phyloP scores from a whole-genome alignment of 2,888 invertebrate genomes.

The Lithophane semibrunnea region DNA sequence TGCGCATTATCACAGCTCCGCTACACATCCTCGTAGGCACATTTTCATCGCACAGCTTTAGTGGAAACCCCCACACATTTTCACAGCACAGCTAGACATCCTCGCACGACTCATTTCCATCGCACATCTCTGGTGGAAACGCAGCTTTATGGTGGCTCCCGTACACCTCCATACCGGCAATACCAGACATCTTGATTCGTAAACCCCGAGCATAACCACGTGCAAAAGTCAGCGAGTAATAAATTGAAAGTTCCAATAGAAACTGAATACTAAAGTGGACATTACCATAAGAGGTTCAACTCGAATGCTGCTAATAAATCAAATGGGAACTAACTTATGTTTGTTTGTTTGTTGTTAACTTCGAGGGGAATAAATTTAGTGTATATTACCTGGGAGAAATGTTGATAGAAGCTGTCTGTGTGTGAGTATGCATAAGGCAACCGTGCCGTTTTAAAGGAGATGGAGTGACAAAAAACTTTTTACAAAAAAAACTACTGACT shows the following conservation, averaged over 20 bases:
- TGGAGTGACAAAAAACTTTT: no score
- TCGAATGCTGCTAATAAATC: constrained; percentile 60
- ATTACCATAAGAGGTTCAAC: constrained; percentile 60
- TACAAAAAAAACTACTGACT: no score
- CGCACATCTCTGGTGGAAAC: no score
- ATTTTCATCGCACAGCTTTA: no score
- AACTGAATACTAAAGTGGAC: constrained; percentile 58
- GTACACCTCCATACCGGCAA: background rate
- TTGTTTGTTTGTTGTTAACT: constrained; percentile 45
- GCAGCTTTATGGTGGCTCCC: background rate
- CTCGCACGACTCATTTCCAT: no score
- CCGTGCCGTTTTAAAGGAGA: no score
- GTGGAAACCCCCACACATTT: no score
- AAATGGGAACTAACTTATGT: constrained; percentile 58
- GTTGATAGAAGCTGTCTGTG: background rate
- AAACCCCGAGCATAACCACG: constrained; percentile 2
- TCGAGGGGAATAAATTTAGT: constrained; percentile 35
- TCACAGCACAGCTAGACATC: no score
- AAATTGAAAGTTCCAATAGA: constrained; percentile 63
- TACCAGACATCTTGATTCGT: constrained; percentile 18
- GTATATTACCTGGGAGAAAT: constrained; percentile 26
- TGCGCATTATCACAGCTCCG: no score
- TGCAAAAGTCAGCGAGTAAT: constrained; percentile 41
- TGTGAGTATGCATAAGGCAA: background rate
- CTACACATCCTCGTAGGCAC: no score